Evolutionary conservation across 2,113 vertebrate species (phyloP).

Genomic region (Carollia perspicillata): DNA sequence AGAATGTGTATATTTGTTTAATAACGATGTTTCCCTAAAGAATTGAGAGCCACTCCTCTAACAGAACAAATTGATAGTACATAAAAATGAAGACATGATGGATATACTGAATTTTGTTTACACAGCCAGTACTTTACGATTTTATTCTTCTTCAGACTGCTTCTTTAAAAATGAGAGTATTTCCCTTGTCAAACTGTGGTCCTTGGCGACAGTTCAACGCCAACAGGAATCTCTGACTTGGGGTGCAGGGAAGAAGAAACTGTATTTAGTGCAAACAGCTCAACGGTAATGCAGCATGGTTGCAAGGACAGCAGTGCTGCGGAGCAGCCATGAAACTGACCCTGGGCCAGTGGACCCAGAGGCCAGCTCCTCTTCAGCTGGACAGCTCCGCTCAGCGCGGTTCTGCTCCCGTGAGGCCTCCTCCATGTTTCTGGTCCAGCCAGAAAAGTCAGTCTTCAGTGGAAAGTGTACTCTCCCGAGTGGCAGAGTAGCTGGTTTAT

Average conservation of each 20-base stretch:
- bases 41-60: not conserved
- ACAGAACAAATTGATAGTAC: not conserved
- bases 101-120: not conserved
- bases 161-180: not conserved
- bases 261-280: not conserved
- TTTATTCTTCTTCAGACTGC: not conserved
- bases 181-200: not conserved
- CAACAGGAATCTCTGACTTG: too few species aligned
- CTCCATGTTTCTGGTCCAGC: too few species aligned
- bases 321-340: not conserved
- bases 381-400: not conserved
- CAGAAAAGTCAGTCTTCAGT: not conserved
- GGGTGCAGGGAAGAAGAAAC: too few species aligned
- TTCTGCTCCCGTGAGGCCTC: too few species aligned
- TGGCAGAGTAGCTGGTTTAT: not conserved
- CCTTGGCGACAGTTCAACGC: not conserved
- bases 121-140: not conserved
- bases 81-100: not conserved
- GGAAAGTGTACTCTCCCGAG: too few species aligned
- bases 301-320: not conserved
- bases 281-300: not conserved
- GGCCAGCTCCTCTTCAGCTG: too few species aligned
- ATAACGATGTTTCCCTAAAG: not conserved
- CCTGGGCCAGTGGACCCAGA: not conserved
- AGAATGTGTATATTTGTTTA: not conserved